A percentile compares a stretch with the other conserved stretches of the same genome.
Conservation (phyloP, 2,888 invertebrate species). For the Aphodius granarius region DNA sequence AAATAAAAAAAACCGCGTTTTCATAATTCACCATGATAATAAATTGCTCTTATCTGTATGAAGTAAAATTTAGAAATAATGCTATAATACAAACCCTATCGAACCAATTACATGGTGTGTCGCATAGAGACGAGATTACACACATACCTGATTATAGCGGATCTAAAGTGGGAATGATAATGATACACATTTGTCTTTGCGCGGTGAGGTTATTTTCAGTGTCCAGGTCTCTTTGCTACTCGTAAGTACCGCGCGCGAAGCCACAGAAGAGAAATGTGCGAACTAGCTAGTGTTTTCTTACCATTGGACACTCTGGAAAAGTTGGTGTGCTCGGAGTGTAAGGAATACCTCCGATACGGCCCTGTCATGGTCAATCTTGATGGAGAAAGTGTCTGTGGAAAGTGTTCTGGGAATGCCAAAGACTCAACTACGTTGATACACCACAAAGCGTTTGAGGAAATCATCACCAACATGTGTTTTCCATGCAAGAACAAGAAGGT, state of each 20-base stretch:
- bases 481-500: slow-evolving; percentile 19
- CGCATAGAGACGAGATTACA: neutral
- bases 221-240: neutral
- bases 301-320: slow-evolving; percentile 18
- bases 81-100: too few species aligned
- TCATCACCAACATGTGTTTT: slow-evolving; percentile 14
- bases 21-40: too few species aligned
- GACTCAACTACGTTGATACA: slow-evolving; percentile 4
- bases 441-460: slow-evolving; percentile 18
- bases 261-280: slow-evolving; percentile 16
- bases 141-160: neutral
- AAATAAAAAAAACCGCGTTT: too few species aligned
- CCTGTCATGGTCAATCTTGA: slow-evolving; percentile 18
- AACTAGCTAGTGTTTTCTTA: slow-evolving; percentile 13
- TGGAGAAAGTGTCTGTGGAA: slow-evolving; percentile 25
- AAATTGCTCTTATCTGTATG: too few species aligned
- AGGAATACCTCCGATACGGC: slow-evolving; percentile 18
- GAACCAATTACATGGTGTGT: too few species aligned
- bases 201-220: neutral
- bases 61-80: too few species aligned
- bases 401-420: slow-evolving; percentile 19
- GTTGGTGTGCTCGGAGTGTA: slow-evolving; percentile 24
- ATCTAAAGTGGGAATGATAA: neutral
- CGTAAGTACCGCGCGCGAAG: neutral
- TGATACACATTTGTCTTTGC: neutral